These are phyloP conservation scores for Bubo scandiacus DNA, from an alignment of 2,113 vertebrate species.

Conservation along the genomic window DNA sequence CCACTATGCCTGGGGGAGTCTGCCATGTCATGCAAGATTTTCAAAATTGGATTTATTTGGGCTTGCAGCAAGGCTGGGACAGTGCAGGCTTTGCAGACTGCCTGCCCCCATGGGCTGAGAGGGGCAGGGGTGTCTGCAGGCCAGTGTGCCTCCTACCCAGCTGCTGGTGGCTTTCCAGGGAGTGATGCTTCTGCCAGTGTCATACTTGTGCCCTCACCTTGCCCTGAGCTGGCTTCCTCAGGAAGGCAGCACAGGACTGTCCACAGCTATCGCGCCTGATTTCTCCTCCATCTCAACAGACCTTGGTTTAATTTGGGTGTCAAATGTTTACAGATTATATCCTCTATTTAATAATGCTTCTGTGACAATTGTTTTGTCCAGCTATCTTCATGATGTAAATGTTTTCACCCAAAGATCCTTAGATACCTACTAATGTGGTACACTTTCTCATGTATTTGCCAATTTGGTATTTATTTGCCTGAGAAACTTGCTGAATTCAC, in stretches of 20 bases:
- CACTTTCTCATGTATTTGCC: background rate
- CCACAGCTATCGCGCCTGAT: background rate
- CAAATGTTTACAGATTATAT: background rate
- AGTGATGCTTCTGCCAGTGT: background rate
- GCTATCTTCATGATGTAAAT: background rate
- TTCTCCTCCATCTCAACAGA: background rate
- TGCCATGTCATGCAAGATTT: background rate
- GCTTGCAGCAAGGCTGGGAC: background rate
- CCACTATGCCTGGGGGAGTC: fast-evolving
- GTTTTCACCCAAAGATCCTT: constrained; percentile 16
- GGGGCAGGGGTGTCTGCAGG: background rate
- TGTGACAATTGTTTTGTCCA: constrained; percentile 20
- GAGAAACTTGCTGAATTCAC: background rate
- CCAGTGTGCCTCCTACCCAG: background rate
- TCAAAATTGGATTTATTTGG: background rate
- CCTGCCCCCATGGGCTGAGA: background rate
- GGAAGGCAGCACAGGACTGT: background rate
- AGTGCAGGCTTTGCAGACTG: background rate
- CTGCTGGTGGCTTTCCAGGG: background rate
- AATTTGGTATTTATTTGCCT: background rate
- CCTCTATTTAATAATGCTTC: background rate
- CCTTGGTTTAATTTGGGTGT: background rate
- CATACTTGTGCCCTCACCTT: background rate
- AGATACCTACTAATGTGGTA: background rate
- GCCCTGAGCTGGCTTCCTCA: background rate